phyloP scores from a whole-genome alignment of 2,797 vertebrate genomes.

The Tragelaphus oryx region DNA sequence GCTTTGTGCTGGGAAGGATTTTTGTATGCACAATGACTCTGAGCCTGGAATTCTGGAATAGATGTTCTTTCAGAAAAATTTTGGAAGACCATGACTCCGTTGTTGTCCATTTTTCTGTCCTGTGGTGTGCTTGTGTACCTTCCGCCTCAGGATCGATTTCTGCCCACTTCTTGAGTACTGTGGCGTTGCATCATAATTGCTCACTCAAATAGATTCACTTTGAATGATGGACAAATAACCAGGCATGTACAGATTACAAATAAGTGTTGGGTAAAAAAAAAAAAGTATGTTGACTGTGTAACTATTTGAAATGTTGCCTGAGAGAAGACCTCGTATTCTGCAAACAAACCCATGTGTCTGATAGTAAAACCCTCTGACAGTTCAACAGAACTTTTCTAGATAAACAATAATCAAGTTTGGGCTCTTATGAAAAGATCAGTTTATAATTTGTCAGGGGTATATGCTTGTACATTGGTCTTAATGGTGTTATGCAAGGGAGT shows the following conservation, averaged over 20 bases:
- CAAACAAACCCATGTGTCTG: background rate
- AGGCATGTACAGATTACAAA: background rate
- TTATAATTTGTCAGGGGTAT: background rate
- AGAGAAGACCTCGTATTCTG: background rate
- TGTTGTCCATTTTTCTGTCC: background rate
- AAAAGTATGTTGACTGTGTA: background rate
- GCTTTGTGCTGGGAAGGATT: background rate
- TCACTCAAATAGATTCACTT: background rate
- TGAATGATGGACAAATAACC: background rate
- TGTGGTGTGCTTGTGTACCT: background rate
- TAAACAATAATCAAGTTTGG: slow-evolving; percentile 3
- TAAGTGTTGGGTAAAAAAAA: background rate
- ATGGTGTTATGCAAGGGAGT: background rate
- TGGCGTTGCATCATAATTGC: background rate
- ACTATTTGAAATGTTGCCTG: background rate
- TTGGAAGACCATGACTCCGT: background rate
- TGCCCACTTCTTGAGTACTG: background rate
- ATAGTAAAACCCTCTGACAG: background rate
- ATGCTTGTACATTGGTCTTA: background rate
- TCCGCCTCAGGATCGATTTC: background rate
- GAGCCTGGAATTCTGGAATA: background rate
- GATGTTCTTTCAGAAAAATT: background rate
- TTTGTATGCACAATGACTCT: background rate
- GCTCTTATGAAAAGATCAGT: slow-evolving; percentile 5
- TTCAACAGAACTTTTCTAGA: background rate